Base-by-base conservation (phyloP, 2,797 vertebrate species). In the Aeoliscus strigatus region DNA sequence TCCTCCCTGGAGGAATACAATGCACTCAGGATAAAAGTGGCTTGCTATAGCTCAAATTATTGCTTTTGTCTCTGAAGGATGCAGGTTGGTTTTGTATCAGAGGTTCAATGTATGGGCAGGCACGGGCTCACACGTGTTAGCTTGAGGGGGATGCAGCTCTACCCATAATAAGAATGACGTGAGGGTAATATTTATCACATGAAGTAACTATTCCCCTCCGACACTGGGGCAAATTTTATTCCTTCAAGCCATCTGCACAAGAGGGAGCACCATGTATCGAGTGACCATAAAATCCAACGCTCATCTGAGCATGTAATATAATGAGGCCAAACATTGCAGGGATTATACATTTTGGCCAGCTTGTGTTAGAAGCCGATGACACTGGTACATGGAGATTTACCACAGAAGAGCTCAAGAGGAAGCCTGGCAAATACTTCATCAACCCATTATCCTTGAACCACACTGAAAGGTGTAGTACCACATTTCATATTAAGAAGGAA, bases 241-340 rank as follows among this genome's bases (percentile, higher is more conserved):
- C 33, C 72, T 75, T n/a, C 29, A 51, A 75, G 69, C 70, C 76
- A 77, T 77, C 68, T 65, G 60, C 46, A 64, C 47, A 30, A 38
- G 52, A 65, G 31, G 48, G 40, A 59, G 33, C 44, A 44, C 40
- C 33, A 25, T 27, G 16, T 50, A 67, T 56, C 30, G 46, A 49
- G 47, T 69, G 66, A 57, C 73, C 53, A 78, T 79, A 74, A 75
- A 86, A 79, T 58, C 60, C 66, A 32, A 54, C 59, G 31, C 65
- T 68, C 69, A 81, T 51, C 62, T 67, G 57, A 78, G 73, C 75
- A 70, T 75, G 63, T 64, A 65, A 70, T 75, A 72, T 76, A 81
- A 82, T 61, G 55, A 40, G 61, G 2, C 10, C 45, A 58, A 57
- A 51, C 14, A 54, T 51, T 66, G 53, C 69, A 64, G 60, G 66